Conservation (phyloP, 1,140 invertebrate species). For the Dreissena rostriformis region DNA sequence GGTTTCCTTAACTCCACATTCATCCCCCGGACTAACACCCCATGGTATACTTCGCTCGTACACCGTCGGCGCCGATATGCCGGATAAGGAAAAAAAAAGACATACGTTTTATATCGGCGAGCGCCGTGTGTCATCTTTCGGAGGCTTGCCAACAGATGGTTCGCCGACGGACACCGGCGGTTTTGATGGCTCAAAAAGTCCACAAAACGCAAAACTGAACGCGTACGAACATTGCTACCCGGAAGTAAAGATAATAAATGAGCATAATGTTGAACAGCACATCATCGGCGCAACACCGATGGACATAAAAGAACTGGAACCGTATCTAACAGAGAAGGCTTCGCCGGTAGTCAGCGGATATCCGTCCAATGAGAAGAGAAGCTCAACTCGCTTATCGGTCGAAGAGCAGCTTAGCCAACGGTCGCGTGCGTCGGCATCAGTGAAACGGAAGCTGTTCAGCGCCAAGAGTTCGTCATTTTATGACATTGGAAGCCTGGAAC, state of each 20-base stretch:
- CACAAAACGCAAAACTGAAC: background rate
- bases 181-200: background rate
- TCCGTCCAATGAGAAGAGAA: constrained; percentile 24
- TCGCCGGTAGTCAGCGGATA: constrained; percentile 39
- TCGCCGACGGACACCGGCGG: background rate
- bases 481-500: constrained; percentile 15
- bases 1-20: constrained; percentile 5
- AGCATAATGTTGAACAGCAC: constrained; percentile 21
- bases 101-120: background rate
- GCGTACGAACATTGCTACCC: constrained; percentile 34
- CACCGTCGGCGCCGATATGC: constrained; percentile 16
- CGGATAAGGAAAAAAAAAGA: constrained; percentile 11
- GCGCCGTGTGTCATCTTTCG: background rate
- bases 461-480: constrained; percentile 45
- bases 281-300: background rate
- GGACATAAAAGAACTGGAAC: background rate
- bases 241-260: constrained; percentile 47
- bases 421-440: background rate
- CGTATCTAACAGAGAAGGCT: background rate
- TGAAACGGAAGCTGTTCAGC: constrained; percentile 33
- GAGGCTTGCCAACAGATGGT: background rate
- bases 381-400: background rate
- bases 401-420: background rate
- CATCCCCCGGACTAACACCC: background rate
- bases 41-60: constrained; percentile 37